Evolutionary conservation across 2,888 invertebrate genomes (phyloP), one percentile per base, ranked within the genome.

Genomic region (Halictus ligatus): DNA sequence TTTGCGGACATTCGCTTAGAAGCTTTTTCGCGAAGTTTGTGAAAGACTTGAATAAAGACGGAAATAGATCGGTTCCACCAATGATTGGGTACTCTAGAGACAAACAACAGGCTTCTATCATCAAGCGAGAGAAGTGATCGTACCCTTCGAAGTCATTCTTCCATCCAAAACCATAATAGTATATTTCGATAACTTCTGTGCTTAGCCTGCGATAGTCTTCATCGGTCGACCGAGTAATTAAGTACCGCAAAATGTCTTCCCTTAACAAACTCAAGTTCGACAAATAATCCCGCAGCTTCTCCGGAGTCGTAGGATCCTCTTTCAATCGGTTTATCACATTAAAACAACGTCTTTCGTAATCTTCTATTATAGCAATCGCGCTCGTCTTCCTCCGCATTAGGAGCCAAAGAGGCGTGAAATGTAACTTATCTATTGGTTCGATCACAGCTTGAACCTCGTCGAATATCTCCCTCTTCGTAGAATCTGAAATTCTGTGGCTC

Each of bases 291-390:
- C 85, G 87, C 29, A 92, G 71, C 10, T 83, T 76, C 12, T 86
- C 50, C 0, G 86, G 64, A 15, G 85, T 76, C 13, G 64, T 81
- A 3, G 85, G 43, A n/a, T 84, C 85, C 12, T 81, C 87, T 18
- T 88, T 78, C 12, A 89, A 77, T 83, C 75, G 88, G 7, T 91
- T 87, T 15, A 92, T 80, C 25, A 85, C 82, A 6, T 43, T n/a
- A 40, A 90, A 90, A 75, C 91, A 94, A 43, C 92, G 91, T 80
- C 91, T 92, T 48, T 92, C 90, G 58, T 94, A 94, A 76, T 94
- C 92, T 2, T 80, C 87, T 25, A 93, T 88, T 21, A 93, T 87
- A 25, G 92, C 87, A 7, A 83, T 74, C 1, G 92, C 74, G 46
- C 87, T 87, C 1, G 83, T 75, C 4, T 77, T 77, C 43, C 81